Evolutionary conservation across 2,888 invertebrate genomes (phyloP).

Genomic region (Drosophila merina): DNA sequence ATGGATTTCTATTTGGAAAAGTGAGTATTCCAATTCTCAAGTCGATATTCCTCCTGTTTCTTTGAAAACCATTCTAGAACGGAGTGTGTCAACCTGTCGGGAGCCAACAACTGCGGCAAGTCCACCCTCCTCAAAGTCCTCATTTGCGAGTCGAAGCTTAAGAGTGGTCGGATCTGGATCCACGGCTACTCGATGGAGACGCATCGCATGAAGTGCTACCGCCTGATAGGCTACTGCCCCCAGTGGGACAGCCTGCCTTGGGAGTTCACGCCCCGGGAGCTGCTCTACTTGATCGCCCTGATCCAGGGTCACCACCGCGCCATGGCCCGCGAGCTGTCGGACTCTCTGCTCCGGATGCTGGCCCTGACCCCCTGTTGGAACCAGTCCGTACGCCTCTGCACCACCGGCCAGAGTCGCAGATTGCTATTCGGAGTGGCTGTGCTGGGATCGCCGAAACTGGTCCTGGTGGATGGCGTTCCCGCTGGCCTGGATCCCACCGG

Average conservation of each 20-base stretch:
- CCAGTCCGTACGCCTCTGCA: slow-evolving; percentile 35
- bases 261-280: slow-evolving; percentile 54
- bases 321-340: slow-evolving; percentile 19
- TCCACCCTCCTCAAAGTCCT: slow-evolving; percentile 51
- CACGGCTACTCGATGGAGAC: slow-evolving; percentile 30
- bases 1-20: slow-evolving; percentile 51
- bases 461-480: slow-evolving; percentile 60
- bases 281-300: slow-evolving; percentile 46
- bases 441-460: slow-evolving; percentile 52
- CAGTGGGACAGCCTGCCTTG: slow-evolving; percentile 36
- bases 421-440: slow-evolving; percentile 58
- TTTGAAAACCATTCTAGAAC: slow-evolving; percentile 30
- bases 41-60: too few species aligned
- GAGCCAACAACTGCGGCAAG: slow-evolving; percentile 58
- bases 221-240: slow-evolving; percentile 60
- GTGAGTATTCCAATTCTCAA: slow-evolving; percentile 21
- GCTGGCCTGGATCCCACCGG: slow-evolving; percentile 58
- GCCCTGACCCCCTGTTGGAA: slow-evolving; percentile 50
- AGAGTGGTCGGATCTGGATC: slow-evolving; percentile 55
- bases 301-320: slow-evolving; percentile 47
- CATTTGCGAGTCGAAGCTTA: slow-evolving; percentile 29
- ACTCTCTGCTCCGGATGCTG: slow-evolving; percentile 52
- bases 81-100: slow-evolving; percentile 61
- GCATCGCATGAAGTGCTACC: slow-evolving; percentile 33
- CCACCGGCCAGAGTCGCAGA: slow-evolving; percentile 55